Evolutionary conservation across 1,140 invertebrate species (phyloP).

Genomic region (Subanguina moxae): DNA sequence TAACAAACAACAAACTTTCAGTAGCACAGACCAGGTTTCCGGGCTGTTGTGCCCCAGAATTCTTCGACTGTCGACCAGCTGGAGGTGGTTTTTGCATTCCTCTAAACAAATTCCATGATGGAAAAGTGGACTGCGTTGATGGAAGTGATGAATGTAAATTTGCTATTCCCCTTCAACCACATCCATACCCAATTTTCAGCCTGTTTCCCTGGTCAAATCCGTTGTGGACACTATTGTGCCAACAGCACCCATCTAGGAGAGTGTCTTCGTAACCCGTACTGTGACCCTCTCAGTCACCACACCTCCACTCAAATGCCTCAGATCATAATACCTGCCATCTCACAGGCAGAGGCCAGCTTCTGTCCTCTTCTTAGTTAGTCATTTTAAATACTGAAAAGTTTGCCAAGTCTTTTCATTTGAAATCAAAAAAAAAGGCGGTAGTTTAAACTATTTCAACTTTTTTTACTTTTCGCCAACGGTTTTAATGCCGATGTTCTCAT

Average conservation of each 20-base stretch:
- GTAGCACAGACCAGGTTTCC: slow-evolving; percentile 29
- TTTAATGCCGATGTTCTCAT: no score
- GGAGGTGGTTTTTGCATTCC: slow-evolving; percentile 46
- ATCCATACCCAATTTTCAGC: slow-evolving; percentile 9
- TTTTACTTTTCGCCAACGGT: no score
- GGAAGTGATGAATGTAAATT: slow-evolving; percentile 55
- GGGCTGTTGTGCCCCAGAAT: slow-evolving; percentile 21
- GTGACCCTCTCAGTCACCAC: slow-evolving; percentile 1
- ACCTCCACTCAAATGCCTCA: neutral
- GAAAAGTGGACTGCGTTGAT: slow-evolving; percentile 50
- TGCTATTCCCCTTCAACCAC: neutral
- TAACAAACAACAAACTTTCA: slow-evolving; percentile 1
- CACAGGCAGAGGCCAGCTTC: slow-evolving; percentile 14
- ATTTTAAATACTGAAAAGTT: slow-evolving; percentile 5
- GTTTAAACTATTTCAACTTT: no score
- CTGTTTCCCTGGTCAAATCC: slow-evolving; percentile 43
- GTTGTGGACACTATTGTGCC: slow-evolving; percentile 36
- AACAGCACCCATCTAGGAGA: slow-evolving; percentile 29
- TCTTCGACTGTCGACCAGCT: slow-evolving; percentile 25
- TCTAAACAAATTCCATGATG: slow-evolving; percentile 43
- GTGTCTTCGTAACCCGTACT: slow-evolving; percentile 33
- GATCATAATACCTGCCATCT: slow-evolving; percentile 6
- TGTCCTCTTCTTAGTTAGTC: slow-evolving; percentile 33
- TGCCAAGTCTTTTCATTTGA: no score
- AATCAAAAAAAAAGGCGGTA: no score